These are phyloP conservation scores for Nesoenas mayeri DNA, from an alignment of 2,113 vertebrate genomes.

Conservation along the genomic window DNA sequence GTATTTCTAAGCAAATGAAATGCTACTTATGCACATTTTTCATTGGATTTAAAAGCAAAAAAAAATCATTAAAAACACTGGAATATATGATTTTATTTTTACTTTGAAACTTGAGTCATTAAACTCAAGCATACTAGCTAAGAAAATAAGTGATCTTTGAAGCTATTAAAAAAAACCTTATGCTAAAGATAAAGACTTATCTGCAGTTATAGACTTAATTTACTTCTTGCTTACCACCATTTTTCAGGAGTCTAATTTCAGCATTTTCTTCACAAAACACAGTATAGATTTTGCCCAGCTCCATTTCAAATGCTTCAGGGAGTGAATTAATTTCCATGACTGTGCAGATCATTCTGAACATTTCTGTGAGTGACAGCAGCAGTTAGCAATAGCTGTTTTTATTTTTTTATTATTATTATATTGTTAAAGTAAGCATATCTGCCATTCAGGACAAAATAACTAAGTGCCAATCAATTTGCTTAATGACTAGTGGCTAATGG, in stretches of 20 bases:
- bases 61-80: background rate
- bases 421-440: background rate
- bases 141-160: slow-evolving; percentile 30
- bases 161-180: slow-evolving; percentile 27
- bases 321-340: slow-evolving; percentile 11
- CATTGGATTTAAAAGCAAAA: slow-evolving; percentile 1
- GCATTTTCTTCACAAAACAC: background rate
- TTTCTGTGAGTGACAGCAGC: background rate
- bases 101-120: slow-evolving; percentile 16
- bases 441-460: background rate
- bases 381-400: background rate
- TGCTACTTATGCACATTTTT: slow-evolving; percentile 1
- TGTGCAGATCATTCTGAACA: background rate
- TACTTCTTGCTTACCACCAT: slow-evolving; percentile 9
- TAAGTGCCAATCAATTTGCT: background rate
- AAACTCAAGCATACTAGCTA: background rate
- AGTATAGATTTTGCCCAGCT: background rate
- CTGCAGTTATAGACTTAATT: slow-evolving; percentile 20
- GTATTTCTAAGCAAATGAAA: background rate
- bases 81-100: slow-evolving; percentile 18
- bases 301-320: slow-evolving; percentile 16
- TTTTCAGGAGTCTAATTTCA: slow-evolving; percentile 22
- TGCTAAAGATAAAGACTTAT: slow-evolving; percentile 15
- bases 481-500: background rate
- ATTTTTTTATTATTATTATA: background rate